A percentile compares a stretch with the other conserved stretches of the same genome.
Conservation (phyloP, 2,113 vertebrate species). For the Cyanistes caeruleus region DNA sequence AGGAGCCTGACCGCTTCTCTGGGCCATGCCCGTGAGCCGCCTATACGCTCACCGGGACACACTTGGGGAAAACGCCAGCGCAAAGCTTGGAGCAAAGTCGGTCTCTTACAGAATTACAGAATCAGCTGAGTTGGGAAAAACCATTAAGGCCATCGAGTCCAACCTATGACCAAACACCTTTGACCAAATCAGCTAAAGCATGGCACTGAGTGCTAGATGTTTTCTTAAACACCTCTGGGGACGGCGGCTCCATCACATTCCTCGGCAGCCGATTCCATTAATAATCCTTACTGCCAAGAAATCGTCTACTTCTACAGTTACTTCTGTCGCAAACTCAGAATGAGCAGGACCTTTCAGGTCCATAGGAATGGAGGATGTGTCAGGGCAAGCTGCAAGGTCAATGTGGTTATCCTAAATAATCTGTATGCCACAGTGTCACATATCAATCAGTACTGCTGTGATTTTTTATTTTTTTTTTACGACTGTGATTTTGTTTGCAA, state of each 20-base stretch:
- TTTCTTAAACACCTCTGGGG: neutral
- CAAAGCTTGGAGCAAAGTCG: fast-evolving
- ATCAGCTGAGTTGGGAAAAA: too few relatives aligned
- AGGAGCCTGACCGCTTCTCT: fast-evolving
- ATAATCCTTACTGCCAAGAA: neutral
- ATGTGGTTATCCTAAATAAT: fast-evolving
- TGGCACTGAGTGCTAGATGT: neutral
- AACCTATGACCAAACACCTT: fast-evolving
- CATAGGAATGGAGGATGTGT: fast-evolving
- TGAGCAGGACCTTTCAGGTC: too few relatives aligned
- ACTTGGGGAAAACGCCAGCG: fast-evolving
- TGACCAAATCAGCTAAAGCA: neutral
- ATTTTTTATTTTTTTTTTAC: too few relatives aligned
- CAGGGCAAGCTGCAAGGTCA: neutral
- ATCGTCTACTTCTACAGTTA: too few relatives aligned
- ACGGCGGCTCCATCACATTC: neutral
- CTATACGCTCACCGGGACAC: fast-evolving
- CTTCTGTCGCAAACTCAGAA: neutral
- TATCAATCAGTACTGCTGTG: fast-evolving
- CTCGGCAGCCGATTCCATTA: neutral
- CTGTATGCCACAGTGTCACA: fast-evolving
- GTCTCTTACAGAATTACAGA: neutral
- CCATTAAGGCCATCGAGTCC: too few relatives aligned
- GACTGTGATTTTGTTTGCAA: neutral
- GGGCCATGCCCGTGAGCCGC: fast-evolving